Evolutionary conservation across 2,113 vertebrate species (phyloP).

Genomic region (Sitta europaea): DNA sequence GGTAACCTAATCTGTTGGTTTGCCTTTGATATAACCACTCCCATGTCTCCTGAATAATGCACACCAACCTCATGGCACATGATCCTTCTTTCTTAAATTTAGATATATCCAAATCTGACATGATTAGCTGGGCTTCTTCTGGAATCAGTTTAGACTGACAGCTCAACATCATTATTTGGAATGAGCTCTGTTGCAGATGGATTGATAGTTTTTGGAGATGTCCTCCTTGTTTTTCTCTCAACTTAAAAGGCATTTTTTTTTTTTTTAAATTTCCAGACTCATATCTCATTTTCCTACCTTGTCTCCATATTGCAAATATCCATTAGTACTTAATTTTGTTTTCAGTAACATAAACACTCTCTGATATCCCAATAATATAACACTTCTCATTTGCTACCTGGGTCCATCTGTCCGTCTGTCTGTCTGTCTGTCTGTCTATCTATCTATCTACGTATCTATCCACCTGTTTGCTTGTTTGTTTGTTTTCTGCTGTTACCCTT

Average conservation of each 20-base stretch:
- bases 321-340: background rate
- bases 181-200: background rate
- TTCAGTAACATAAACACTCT: background rate
- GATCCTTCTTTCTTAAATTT: background rate
- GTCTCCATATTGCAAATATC: background rate
- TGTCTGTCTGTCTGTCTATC: background rate
- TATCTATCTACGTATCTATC: background rate
- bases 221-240: background rate
- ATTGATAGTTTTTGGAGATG: background rate
- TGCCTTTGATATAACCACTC: background rate
- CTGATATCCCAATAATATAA: background rate
- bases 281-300: background rate
- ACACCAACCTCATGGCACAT: background rate
- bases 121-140: background rate
- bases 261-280: accelerated
- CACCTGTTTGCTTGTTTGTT: background rate
- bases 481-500: background rate
- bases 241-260: accelerated
- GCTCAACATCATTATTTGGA: background rate
- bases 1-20: background rate
- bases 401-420: background rate
- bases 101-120: background rate
- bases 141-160: background rate
- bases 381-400: background rate
- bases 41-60: background rate